Evolutionary conservation across 2,888 invertebrate species (phyloP), one percentile per base, ranked within the genome.

Genomic region (Drosophila paucipuncta): DNA sequence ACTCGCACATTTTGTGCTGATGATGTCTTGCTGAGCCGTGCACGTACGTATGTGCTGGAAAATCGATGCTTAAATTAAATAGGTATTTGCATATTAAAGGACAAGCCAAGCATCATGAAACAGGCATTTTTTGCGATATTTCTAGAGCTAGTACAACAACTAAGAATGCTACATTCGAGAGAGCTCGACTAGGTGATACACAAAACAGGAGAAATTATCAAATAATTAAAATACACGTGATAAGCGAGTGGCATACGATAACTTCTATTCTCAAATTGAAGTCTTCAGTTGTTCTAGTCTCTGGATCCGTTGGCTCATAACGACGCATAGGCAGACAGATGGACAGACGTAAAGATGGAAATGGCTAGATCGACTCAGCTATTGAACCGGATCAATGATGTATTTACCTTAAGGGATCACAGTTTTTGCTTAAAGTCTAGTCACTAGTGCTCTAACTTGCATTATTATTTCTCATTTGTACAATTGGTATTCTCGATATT

Each of bases 11-110:
- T 43, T 67, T 58, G 16, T 57, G 52, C 64, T 16, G 49, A 39
- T 47, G 11, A 61, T 49, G 71, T 49, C 69, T 60, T 65, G 30
- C 37, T 59, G 30, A 30, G 54, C 39, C 9, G 37, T 50, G 1
- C 49, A 47, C 10, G 11, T 16, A 25, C n/a, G 31, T 54, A 63
- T 31, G 39, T 39, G 49, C 30, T 50, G 47, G 10, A 53, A 80
- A 82, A 72, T 83, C 83, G 59, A 80, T 83, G 60, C 50, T 57
- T 50, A 71, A 73, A 47, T 81, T 65, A 73, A 76, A 69, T 67
- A 53, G 18, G 35, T 25, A 67, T 83, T 73, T 68, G 49, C 55
- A 68, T 67, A 52, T 57, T 65, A 25, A 49, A 49, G 18, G 22
- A 3, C 25, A 50, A 28, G 5, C 18, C 50, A 10, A 18, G 28